These are phyloP conservation scores for Syrmaticus mikado DNA, from an alignment of 2,113 vertebrate genomes.

Conservation along the genomic window DNA sequence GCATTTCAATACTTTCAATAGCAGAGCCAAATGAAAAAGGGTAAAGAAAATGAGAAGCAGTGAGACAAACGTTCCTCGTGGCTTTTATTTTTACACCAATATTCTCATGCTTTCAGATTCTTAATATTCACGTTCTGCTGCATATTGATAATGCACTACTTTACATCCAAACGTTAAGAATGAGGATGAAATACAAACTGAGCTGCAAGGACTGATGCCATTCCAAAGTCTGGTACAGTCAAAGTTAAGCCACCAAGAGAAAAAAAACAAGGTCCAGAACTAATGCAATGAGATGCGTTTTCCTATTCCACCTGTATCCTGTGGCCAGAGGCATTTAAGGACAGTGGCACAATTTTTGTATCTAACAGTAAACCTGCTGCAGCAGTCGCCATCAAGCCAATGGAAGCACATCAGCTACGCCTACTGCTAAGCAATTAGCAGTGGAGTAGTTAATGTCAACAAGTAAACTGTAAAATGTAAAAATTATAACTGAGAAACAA, in stretches of 20 bases:
- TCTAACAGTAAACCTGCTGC: background rate
- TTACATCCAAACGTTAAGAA: background rate
- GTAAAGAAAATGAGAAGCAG: background rate
- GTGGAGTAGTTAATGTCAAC: background rate
- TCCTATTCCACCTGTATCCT: background rate
- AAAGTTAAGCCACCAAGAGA: background rate
- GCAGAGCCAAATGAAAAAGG: background rate
- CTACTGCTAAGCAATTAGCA: background rate
- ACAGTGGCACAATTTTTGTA: fast-evolving
- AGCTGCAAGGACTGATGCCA: background rate
- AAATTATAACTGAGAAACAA: background rate
- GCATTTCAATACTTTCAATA: background rate
- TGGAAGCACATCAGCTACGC: background rate
- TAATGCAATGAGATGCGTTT: background rate
- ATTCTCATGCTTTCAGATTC: background rate
- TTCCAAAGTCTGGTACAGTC: background rate
- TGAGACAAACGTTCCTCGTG: background rate
- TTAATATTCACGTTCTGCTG: background rate
- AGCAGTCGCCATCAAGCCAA: background rate
- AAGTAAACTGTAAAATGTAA: background rate
- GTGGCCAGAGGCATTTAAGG: background rate
- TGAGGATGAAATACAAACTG: background rate
- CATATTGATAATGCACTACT: background rate
- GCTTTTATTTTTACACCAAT: background rate
- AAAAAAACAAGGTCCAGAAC: background rate